A percentile compares a stretch with the other conserved stretches of the same genome.
phyloP scores from a whole-genome alignment of 1,140 invertebrate species.

The Phymorhynchus buccinoides region DNA sequence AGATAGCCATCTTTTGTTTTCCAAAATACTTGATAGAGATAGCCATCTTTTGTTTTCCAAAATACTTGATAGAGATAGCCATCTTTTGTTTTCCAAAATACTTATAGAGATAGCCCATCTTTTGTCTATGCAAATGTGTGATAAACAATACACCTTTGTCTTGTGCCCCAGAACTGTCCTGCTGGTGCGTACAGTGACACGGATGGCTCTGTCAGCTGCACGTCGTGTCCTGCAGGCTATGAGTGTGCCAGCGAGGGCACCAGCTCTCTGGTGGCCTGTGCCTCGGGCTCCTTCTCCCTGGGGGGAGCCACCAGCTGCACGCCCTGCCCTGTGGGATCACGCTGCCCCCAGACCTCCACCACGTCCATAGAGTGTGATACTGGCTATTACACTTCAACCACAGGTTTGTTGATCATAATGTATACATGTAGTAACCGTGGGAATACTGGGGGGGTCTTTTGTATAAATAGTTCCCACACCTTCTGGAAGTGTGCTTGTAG shows the following conservation, averaged over 20 bases:
- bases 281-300: conserved; percentile 59
- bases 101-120: background rate
- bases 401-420: conserved; percentile 46
- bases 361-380: conserved; percentile 50
- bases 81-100: too few species aligned
- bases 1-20: too few species aligned
- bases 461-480: too few species aligned
- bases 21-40: too few species aligned
- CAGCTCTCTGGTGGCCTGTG: conserved; percentile 53
- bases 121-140: too few species aligned
- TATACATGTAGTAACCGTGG: background rate
- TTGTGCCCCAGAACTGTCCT: conserved; percentile 59
- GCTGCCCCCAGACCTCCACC: conserved; percentile 46
- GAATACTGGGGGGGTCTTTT: too few species aligned
- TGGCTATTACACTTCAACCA: conserved; percentile 57
- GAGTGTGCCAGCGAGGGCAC: conserved; percentile 55
- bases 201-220: conserved; percentile 56
- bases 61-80: too few species aligned
- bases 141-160: too few species aligned
- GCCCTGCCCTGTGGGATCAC: too few species aligned
- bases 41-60: too few species aligned
- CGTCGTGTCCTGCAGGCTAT: conserved; percentile 59
- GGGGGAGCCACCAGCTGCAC: conserved; percentile 57
- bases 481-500: too few species aligned
- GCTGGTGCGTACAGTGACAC: conserved; percentile 56